Evolutionary conservation across 2,113 vertebrate species (phyloP).

Genomic region (Trinectes maculatus): DNA sequence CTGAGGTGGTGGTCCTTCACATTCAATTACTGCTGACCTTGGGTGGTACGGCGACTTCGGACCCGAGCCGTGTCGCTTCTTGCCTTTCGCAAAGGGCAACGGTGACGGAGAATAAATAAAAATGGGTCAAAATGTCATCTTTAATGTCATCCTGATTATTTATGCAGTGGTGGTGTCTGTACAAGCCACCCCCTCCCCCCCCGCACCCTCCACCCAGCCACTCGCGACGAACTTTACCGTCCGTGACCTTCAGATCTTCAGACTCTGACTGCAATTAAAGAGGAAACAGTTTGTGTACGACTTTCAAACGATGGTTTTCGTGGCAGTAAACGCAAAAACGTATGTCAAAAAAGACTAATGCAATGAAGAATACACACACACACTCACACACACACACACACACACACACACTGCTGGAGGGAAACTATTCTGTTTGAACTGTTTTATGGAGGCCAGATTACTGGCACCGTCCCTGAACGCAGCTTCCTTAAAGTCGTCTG

Average conservation of each 20-base stretch:
- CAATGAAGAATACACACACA: conserved; percentile 22
- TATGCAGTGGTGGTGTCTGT: conserved; percentile 10
- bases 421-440: conserved; percentile 29
- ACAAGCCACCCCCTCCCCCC: conserved; percentile 2
- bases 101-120: conserved; percentile 37
- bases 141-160: conserved; percentile 46
- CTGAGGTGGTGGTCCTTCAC: conserved; percentile 62
- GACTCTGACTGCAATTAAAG: conserved; percentile 7
- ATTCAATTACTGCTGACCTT: conserved; percentile 72
- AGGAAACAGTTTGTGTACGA: neutral
- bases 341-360: conserved; percentile 29
- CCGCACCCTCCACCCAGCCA: neutral
- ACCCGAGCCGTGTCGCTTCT: conserved; percentile 26
- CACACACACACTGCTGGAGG: neutral
- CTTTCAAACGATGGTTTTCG: neutral
- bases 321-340: conserved; percentile 25
- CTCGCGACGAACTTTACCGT: conserved; percentile 29
- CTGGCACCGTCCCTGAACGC: conserved; percentile 16
- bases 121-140: conserved; percentile 64
- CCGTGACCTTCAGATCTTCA: conserved; percentile 26
- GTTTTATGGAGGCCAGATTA: conserved; percentile 53
- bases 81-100: conserved; percentile 60
- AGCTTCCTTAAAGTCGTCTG: conserved; percentile 30
- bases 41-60: conserved; percentile 54
- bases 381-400: too few species aligned